Evolutionary conservation across 2,113 vertebrate species (phyloP), one percentile per base, ranked within the genome.

Genomic region (Poeciliopsis retropinna): DNA sequence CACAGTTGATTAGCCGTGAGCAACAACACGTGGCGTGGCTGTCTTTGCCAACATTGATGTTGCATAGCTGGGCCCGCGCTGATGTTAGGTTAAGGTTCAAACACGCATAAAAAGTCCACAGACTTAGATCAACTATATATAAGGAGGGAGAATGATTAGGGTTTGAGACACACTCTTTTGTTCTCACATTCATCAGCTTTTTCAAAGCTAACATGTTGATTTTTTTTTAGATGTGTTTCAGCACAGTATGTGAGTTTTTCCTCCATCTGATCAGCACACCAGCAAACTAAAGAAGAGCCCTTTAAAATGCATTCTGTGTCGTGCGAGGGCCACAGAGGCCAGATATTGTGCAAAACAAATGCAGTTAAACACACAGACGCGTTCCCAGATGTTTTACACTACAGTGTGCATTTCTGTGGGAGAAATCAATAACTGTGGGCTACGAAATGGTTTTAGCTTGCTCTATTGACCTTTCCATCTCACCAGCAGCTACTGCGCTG

Each of bases 391-490:
- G 86, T 85, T 79, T 78, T 64, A 57, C 22, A 67, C 64, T 81
- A 17, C 90, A 47, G 80, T 80, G 51, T 51, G 66, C 75, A 76
- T 73, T 85, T 71, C 86, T 88, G 85, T 85, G 85, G 72, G 82
- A 89, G 81, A 90, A 91, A 92, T 92, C 90, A 83, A 93, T 92
- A 93, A 79, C 87, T 81, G 87, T 90, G 88, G 87, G 90, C 88
- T 86, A 83, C 30, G 67, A 64, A 84, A 75, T 83, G 85, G 79
- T 90, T 91, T 90, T 84, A 89, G 76, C 73, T 87, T 62, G 70
- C 78, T 83, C 90, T 86, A 78, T 80, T 89, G 85, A 91, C 84
- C 89, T 88, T 79, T 80, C 71, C 84, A 88, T 87, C 79, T 87
- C 77, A 41, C 85, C 79, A 75, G 65, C 72, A 75, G 81, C 78